These are phyloP conservation scores for Astropecten irregularis DNA, from an alignment of 53 echinoderm and acorn worm species.

Conservation along the genomic window DNA sequence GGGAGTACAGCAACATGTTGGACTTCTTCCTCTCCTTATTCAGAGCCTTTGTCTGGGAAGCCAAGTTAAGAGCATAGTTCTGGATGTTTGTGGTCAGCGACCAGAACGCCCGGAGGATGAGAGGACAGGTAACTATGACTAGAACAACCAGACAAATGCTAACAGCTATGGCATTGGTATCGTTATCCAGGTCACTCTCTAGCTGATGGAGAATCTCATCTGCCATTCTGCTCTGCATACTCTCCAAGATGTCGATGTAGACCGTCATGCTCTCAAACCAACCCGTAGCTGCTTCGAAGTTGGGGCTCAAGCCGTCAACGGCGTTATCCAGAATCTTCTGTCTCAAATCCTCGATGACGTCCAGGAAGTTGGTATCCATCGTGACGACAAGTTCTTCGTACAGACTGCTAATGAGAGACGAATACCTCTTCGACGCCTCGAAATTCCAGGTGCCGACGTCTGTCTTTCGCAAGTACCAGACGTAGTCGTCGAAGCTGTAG, in stretches of 20 bases:
- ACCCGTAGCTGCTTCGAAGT: slow-evolving; percentile 63
- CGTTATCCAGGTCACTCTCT: slow-evolving; percentile 66
- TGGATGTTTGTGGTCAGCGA: slow-evolving; percentile 72
- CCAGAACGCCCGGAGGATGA: slow-evolving; percentile 73
- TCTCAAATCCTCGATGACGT: slow-evolving; percentile 39
- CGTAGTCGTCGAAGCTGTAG: slow-evolving; percentile 68
- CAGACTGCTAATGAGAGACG: slow-evolving; percentile 55
- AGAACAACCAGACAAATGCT: slow-evolving; percentile 73
- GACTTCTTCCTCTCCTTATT: slow-evolving; percentile 76
- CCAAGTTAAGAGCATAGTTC: slow-evolving; percentile 75
- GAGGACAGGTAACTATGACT: slow-evolving; percentile 73
- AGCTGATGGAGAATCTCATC: slow-evolving; percentile 64
- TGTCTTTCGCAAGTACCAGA: slow-evolving; percentile 75
- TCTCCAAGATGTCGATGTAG: slow-evolving; percentile 78
- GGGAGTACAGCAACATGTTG: slow-evolving; percentile 72
- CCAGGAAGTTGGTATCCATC: slow-evolving; percentile 19
- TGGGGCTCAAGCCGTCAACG: slow-evolving; percentile 11
- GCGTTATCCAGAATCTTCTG: slow-evolving; percentile 51
- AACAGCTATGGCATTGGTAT: slow-evolving; percentile 74
- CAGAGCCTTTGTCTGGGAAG: slow-evolving; percentile 74
- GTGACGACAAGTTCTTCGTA: slow-evolving; percentile 43
- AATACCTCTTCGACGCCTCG: slow-evolving; percentile 70
- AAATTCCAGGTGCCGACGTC: slow-evolving; percentile 79
- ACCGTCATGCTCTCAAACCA: slow-evolving; percentile 81
- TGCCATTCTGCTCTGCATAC: slow-evolving; percentile 75